Evolutionary conservation across 2,888 invertebrate genomes (phyloP).

Genomic region (Lithosia quadra): DNA sequence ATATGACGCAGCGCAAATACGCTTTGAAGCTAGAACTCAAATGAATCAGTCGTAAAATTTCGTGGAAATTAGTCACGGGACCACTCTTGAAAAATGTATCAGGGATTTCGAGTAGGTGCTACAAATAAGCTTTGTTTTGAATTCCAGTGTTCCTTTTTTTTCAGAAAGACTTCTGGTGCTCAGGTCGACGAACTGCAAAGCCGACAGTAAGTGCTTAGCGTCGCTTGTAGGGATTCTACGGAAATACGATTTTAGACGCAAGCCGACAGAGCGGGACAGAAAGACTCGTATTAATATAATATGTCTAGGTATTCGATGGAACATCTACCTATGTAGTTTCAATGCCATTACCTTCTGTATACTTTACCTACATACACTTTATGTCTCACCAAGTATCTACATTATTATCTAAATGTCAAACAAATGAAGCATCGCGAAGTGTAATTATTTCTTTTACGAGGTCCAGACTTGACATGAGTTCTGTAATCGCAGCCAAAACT

Average conservation of each 20-base stretch:
- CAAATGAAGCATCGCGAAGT: slow-evolving; percentile 57
- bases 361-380: slow-evolving; percentile 21
- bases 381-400: slow-evolving; percentile 17
- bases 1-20: slow-evolving; percentile 52
- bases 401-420: slow-evolving; percentile 55
- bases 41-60: slow-evolving; percentile 54
- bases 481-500: slow-evolving; percentile 40
- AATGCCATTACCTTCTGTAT: slow-evolving; percentile 59
- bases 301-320: slow-evolving; percentile 43
- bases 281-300: slow-evolving; percentile 55
- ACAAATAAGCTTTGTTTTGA: slow-evolving; percentile 68
- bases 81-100: slow-evolving; percentile 37
- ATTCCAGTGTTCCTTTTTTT: slow-evolving; percentile 66
- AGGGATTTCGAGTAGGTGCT: slow-evolving; percentile 46
- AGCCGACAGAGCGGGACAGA: slow-evolving; percentile 67
- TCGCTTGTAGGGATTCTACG: slow-evolving; percentile 86
- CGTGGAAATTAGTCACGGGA: slow-evolving; percentile 59
- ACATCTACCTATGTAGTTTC: slow-evolving; percentile 49
- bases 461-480: slow-evolving; percentile 60
- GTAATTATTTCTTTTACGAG: slow-evolving; percentile 67
- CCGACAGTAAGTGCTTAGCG: slow-evolving; percentile 83
- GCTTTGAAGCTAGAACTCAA: slow-evolving; percentile 45
- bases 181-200: slow-evolving; percentile 84
- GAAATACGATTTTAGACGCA: slow-evolving; percentile 86
- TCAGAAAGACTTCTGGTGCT: slow-evolving; percentile 73